These are phyloP conservation scores for Cromileptes altivelis DNA, from an alignment of 2,113 vertebrate species.

Conservation along the genomic window DNA sequence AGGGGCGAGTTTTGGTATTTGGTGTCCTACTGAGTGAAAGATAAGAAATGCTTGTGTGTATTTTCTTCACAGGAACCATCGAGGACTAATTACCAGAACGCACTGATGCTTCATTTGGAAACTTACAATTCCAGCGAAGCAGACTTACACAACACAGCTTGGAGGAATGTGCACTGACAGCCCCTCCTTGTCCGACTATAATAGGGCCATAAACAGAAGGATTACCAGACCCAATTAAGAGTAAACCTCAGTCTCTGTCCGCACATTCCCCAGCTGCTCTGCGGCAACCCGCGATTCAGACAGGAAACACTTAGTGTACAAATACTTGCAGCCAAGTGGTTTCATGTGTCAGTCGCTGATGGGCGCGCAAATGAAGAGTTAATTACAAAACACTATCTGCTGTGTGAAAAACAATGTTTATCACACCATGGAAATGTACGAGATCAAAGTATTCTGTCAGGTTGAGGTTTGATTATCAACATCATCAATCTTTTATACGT, in stretches of 20 bases:
- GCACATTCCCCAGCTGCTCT: slow-evolving; percentile 73
- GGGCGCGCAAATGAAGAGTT: slow-evolving; percentile 21
- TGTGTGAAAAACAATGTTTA: slow-evolving; percentile 29
- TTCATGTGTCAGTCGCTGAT: slow-evolving; percentile 38
- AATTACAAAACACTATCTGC: slow-evolving; percentile 21
- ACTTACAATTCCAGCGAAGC: not conserved
- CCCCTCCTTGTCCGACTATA: slow-evolving; percentile 35
- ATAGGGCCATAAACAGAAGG: slow-evolving; percentile 73
- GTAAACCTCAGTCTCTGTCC: slow-evolving; percentile 70
- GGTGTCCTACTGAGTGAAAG: slow-evolving; percentile 17
- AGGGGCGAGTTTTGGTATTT: not conserved
- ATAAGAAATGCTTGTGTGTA: slow-evolving; percentile 31
- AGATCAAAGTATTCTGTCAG: not conserved
- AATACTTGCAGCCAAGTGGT: slow-evolving; percentile 44
- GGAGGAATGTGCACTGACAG: slow-evolving; percentile 65
- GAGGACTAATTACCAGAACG: slow-evolving; percentile 23
- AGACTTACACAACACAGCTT: slow-evolving; percentile 32
- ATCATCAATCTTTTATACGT: not conserved
- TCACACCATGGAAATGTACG: not conserved
- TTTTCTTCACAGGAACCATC: slow-evolving; percentile 54
- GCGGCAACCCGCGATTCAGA: slow-evolving; percentile 49
- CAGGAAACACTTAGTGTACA: slow-evolving; percentile 64
- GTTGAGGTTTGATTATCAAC: not conserved
- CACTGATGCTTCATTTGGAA: slow-evolving; percentile 11
- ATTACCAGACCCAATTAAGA: slow-evolving; percentile 75